phyloP scores from a whole-genome alignment of 92 coral and sea anemone genomes.

The Palythoa grandiflora region DNA sequence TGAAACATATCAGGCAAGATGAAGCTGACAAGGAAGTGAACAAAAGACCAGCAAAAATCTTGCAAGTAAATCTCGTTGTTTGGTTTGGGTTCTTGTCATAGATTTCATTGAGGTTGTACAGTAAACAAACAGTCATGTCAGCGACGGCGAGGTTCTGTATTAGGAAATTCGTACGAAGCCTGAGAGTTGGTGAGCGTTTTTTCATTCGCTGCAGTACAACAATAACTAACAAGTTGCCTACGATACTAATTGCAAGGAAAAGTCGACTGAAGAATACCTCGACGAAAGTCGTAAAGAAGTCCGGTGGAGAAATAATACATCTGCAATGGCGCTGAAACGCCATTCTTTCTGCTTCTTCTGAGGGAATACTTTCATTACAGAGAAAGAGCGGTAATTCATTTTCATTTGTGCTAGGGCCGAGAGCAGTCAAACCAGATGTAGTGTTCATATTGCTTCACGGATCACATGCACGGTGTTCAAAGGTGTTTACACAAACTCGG shows the following conservation, averaged over 20 bases:
- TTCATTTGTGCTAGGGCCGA: neutral
- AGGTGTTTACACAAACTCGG: slow-evolving; percentile 12
- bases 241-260: slow-evolving; percentile 68
- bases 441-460: neutral
- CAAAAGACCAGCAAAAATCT: slow-evolving; percentile 74
- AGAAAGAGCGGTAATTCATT: slow-evolving; percentile 50
- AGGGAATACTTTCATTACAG: slow-evolving; percentile 64
- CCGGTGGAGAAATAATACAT: slow-evolving; percentile 66
- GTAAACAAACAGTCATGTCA: slow-evolving; percentile 80
- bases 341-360: slow-evolving; percentile 41
- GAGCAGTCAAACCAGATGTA: neutral
- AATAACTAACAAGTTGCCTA: slow-evolving; percentile 81
- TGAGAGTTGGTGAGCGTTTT: slow-evolving; percentile 50
- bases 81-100: slow-evolving; percentile 61
- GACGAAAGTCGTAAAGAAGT: slow-evolving; percentile 48
- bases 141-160: slow-evolving; percentile 81
- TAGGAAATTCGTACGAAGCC: slow-evolving; percentile 73
- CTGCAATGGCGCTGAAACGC: slow-evolving; percentile 64
- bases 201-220: slow-evolving; percentile 78
- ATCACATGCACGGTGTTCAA: neutral
- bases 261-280: slow-evolving; percentile 80
- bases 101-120: slow-evolving; percentile 81
- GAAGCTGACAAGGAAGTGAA: slow-evolving; percentile 77
- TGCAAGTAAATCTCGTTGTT: slow-evolving; percentile 69
- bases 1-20: slow-evolving; percentile 79